Evolutionary conservation across 2,888 invertebrate genomes (phyloP).

Genomic region (Cartodere bifasciata): DNA sequence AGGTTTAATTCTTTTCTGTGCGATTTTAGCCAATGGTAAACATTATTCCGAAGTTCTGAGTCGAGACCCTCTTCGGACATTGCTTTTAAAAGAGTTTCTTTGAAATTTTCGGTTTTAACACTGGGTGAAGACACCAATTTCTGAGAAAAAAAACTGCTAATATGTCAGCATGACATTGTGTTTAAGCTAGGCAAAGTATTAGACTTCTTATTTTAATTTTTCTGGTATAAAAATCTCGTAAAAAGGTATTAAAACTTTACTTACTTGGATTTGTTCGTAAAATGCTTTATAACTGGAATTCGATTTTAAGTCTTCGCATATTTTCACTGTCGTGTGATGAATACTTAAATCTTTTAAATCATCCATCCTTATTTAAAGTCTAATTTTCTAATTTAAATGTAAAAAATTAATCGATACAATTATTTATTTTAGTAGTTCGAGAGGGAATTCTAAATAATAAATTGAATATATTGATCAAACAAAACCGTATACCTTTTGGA

Average conservation of each 20-base stretch:
- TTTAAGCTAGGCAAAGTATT: too few species aligned
- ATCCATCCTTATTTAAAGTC: conserved; percentile 24
- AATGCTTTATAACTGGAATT: conserved; percentile 64
- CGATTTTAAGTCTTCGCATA: conserved; percentile 67
- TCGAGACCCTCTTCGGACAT: conserved; percentile 70
- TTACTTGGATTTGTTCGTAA: conserved; percentile 68
- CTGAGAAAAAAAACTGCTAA: conserved; percentile 40
- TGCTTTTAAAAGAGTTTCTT: conserved; percentile 59
- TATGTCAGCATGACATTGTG: too few species aligned
- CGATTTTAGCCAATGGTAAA: conserved; percentile 67
- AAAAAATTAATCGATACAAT: too few species aligned
- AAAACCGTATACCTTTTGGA: too few species aligned
- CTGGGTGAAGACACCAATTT: conserved; percentile 64
- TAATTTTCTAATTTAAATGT: too few species aligned
- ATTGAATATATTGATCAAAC: too few species aligned
- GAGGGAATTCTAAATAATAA: too few species aligned
- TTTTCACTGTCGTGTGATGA: conserved; percentile 61
- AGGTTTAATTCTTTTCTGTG: conserved; percentile 31
- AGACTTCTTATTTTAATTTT: not conserved
- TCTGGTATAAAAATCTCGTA: not conserved
- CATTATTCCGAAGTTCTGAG: conserved; percentile 69
- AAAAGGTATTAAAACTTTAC: conserved; percentile 8
- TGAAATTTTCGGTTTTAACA: conserved; percentile 67
- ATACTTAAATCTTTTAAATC: conserved; percentile 45
- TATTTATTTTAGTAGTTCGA: too few species aligned